Percentiles rank a stretch among this genome's conserved stretches.
phyloP scores from a whole-genome alignment of 2,113 vertebrate genomes.

The Ascaphus truei region DNA sequence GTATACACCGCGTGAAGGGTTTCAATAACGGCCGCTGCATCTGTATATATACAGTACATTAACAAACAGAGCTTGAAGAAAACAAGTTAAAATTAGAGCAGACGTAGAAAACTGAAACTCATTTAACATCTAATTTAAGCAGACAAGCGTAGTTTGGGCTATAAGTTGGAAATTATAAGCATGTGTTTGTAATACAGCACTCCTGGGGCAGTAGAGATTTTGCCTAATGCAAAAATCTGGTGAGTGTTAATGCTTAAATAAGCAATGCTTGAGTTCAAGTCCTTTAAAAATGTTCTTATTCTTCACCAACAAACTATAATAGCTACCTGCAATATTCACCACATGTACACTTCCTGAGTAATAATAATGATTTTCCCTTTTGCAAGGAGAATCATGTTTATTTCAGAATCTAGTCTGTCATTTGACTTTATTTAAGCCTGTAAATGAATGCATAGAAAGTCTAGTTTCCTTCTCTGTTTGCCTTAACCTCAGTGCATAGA shows the following conservation, averaged over 20 bases:
- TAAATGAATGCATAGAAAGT: conserved; percentile 25
- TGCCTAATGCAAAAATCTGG: background rate
- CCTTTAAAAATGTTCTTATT: background rate
- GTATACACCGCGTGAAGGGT: no score
- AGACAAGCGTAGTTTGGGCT: background rate
- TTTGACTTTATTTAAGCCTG: conserved; percentile 4
- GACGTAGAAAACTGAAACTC: no score
- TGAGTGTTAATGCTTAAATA: background rate
- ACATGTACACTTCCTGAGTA: background rate
- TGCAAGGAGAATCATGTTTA: background rate
- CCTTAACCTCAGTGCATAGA: background rate
- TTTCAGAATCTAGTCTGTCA: no score
- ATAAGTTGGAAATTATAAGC: background rate
- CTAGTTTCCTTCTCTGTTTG: background rate
- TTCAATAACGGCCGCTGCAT: no score
- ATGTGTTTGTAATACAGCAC: background rate
- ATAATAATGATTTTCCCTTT: background rate
- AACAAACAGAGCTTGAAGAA: no score
- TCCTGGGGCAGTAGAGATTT: background rate
- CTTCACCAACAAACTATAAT: background rate
- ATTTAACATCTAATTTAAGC: background rate
- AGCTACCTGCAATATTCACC: background rate
- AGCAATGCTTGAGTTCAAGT: background rate
- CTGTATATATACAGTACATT: no score
- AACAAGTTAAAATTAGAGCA: no score